These are phyloP conservation scores for Brachionus asplanchnoidis DNA, from an alignment of 1,140 invertebrate species.

Conservation along the genomic window DNA sequence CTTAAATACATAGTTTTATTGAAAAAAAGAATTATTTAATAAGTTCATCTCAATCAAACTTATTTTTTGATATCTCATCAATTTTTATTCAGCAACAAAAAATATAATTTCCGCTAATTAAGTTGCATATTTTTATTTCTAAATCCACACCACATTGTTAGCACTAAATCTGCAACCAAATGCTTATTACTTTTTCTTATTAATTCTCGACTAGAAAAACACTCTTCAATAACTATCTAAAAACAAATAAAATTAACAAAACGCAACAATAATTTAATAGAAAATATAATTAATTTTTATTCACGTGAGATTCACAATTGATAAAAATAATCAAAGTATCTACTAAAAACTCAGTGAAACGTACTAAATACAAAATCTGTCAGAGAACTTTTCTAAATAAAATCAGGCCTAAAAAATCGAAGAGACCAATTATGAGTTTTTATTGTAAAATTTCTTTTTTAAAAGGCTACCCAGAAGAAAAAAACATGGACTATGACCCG, in stretches of 20 bases:
- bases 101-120: no score
- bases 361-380: background rate
- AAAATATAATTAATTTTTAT: background rate
- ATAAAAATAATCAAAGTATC: background rate
- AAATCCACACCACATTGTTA: no score
- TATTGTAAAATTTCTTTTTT: background rate
- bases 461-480: slow-evolving; percentile 37
- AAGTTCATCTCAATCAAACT: no score
- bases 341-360: background rate
- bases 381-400: background rate
- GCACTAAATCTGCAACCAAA: background rate
- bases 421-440: background rate
- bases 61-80: no score
- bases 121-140: no score
- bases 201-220: background rate
- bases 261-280: background rate
- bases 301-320: background rate
- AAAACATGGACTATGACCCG: slow-evolving; percentile 40
- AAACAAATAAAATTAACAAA: background rate
- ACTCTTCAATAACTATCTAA: background rate
- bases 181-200: background rate
- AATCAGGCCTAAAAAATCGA: background rate
- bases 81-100: no score
- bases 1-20: background rate
- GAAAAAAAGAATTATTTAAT: background rate